Evolutionary conservation across 2,797 vertebrate species (phyloP), one percentile per base, ranked within the genome.

Genomic region (Lemur catta): DNA sequence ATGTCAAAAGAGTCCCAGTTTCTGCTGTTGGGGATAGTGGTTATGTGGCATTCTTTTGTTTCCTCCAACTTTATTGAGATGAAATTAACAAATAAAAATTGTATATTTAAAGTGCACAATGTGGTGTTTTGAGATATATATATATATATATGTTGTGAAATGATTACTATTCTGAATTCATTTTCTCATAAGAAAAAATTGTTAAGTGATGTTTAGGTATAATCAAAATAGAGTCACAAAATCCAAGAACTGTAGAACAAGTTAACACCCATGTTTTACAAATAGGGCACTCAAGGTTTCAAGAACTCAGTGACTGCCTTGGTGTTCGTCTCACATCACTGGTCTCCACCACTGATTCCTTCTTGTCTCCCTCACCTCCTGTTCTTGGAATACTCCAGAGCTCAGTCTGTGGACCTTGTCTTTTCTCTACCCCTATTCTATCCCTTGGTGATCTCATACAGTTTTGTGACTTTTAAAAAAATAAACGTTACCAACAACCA

Each of bases 181-280:
- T 55, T 74, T 93, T 65, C 86, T 85, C 61, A 59, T 84, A 80
- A 75, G 79, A 89, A 93, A 24, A 85, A 85, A 90, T 85, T 93
- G 4, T 55, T 55, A 65, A 82, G 46, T 84, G 76, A 84, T 69
- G 18, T 55, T 69, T 84, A 71, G 22, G 48, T 65, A 61, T 84
- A 89, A 82, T 12, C 17, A 78, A 74, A 95, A 78, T 50, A 92
- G 38, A 79, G 74, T 86, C 55, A 76, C 6, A 48, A 50, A 81
- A 74, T 55, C 15, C 55, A 61, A 80, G 46, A 74, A 72, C 35
- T 86, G 55, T 71, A 72, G 43, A 85, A 94, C 57, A 74, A 92
- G 17, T 67, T 48, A 76, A 22, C 52, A 59, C 12, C 38, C 30
- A 84, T 10, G 1, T 61, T 89, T 69, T 89, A 92, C 11, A 92